Evolutionary conservation across 2,113 vertebrate species (phyloP).

Genomic region (Muntiacus muntjak): DNA sequence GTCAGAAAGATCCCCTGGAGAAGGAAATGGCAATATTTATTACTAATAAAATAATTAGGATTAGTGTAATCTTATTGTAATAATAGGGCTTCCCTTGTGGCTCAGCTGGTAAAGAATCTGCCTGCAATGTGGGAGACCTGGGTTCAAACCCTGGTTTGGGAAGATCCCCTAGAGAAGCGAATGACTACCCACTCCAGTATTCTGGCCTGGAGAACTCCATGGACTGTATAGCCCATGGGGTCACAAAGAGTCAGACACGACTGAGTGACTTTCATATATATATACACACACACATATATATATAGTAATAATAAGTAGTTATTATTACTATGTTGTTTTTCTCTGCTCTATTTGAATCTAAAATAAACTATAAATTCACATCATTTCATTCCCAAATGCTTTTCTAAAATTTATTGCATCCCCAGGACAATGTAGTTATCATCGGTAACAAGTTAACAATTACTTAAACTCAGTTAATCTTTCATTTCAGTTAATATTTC

Average conservation of each 20-base stretch:
- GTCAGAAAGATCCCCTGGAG: background rate
- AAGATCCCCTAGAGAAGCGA: background rate
- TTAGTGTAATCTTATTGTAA: background rate
- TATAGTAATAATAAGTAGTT: background rate
- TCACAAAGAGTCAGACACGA: background rate
- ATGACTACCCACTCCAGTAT: background rate
- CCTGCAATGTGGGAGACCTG: background rate
- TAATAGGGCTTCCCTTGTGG: background rate
- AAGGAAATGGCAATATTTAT: background rate
- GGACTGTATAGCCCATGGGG: background rate
- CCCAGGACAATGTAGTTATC: background rate
- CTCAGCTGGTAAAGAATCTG: background rate
- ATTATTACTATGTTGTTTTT: background rate
- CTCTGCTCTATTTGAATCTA: background rate
- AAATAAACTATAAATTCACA: background rate
- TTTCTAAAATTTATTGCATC: background rate
- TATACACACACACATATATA: background rate
- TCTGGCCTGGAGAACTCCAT: background rate
- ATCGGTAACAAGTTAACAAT: background rate
- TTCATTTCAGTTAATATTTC: background rate
- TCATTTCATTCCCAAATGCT: background rate
- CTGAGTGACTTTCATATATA: background rate
- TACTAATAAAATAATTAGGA: background rate
- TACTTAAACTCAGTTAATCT: background rate
- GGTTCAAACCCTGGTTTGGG: background rate